Percentiles rank a stretch among this genome's conserved stretches.
These are phyloP conservation scores for Phasia obesa DNA, from an alignment of 2,888 invertebrate species.

Conservation along the genomic window DNA sequence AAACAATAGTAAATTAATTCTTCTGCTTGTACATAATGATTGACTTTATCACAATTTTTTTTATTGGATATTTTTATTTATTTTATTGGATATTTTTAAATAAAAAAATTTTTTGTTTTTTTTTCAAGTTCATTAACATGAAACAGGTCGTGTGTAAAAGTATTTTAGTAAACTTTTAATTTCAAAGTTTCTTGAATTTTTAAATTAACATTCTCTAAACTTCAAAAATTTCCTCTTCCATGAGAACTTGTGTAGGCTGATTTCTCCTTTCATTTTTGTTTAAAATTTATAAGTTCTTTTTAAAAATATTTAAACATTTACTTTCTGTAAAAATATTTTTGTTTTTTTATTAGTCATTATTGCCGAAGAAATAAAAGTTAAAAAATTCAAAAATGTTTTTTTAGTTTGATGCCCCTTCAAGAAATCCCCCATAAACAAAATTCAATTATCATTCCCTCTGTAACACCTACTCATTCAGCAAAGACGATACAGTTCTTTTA, in stretches of 20 bases:
- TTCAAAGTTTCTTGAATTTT: no score
- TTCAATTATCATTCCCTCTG: not conserved
- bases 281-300: slow-evolving; percentile 11
- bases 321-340: slow-evolving; percentile 49
- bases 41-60: no score
- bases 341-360: slow-evolving; percentile 53
- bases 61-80: no score
- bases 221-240: slow-evolving; percentile 26
- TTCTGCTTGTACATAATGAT: no score
- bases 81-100: no score
- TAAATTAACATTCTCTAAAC: not conserved
- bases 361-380: not conserved
- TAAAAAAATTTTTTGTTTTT: no score
- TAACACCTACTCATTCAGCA: slow-evolving; percentile 4
- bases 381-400: slow-evolving; percentile 15
- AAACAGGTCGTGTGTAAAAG: no score
- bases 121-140: no score
- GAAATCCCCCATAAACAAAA: no score
- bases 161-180: no score
- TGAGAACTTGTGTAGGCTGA: slow-evolving; percentile 46
- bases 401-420: slow-evolving; percentile 8
- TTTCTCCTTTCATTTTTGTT: slow-evolving; percentile 1
- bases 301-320: slow-evolving; percentile 32
- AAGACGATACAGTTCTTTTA: not conserved
- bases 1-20: no score